Conservation (phyloP, 2,888 invertebrate genomes). For the Cryptus armator region DNA sequence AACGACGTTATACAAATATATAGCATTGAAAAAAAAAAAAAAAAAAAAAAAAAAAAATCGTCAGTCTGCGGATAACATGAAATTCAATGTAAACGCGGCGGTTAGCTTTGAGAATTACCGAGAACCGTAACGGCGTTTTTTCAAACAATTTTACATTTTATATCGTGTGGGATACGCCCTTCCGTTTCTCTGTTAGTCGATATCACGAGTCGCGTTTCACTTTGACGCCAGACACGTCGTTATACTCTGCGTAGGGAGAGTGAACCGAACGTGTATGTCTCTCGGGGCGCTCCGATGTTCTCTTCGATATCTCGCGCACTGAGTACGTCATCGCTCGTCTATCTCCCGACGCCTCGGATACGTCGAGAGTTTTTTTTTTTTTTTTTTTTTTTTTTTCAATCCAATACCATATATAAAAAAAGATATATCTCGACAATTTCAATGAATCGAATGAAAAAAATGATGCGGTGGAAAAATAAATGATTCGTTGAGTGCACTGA, state of each 20-base stretch:
- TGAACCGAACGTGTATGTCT: not conserved
- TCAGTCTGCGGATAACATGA: not conserved
- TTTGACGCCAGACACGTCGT: conserved; percentile 15
- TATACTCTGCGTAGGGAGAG: not conserved
- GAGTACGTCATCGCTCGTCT: conserved; percentile 18
- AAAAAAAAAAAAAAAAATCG: not conserved
- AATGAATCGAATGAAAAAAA: not conserved
- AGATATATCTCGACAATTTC: not conserved
- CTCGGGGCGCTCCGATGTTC: conserved; percentile 6
- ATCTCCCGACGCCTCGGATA: not conserved
- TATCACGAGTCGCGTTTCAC: conserved; percentile 16
- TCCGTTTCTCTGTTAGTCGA: no score
- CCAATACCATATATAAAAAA: not conserved
- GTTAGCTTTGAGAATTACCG: not conserved
- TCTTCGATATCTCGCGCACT: not conserved
- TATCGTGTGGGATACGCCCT: no score
- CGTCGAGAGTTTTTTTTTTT: not conserved
- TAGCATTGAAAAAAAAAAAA: not conserved
- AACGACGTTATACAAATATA: not conserved
- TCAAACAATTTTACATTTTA: no score
- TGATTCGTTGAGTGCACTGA: no score
- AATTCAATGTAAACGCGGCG: not conserved
- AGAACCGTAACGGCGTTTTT: no score
- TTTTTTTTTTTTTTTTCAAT: not conserved
- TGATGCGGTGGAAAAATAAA: no score